Evolutionary conservation across 2,113 vertebrate species (phyloP).

Genomic region (Oryzias curvinotus): DNA sequence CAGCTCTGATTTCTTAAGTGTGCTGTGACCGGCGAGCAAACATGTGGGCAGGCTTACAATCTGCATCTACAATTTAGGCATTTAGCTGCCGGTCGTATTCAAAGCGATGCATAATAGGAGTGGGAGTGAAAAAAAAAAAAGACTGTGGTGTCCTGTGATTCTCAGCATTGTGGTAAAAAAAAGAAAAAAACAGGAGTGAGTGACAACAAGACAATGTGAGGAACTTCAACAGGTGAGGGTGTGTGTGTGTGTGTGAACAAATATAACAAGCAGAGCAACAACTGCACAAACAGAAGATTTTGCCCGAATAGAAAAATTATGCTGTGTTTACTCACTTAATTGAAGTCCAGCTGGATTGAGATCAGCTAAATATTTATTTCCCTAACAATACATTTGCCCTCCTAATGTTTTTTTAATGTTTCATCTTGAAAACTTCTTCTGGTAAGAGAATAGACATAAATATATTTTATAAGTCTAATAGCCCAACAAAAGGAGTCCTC

Average conservation of each 20-base stretch:
- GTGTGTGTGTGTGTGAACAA: constrained; percentile 1
- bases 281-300: constrained; percentile 9
- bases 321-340: too few species aligned
- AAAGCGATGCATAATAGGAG: constrained; percentile 56
- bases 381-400: too few species aligned
- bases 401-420: too few species aligned
- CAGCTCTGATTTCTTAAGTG: constrained; percentile 52
- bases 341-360: too few species aligned
- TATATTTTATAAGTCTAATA: too few species aligned
- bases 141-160: constrained; percentile 53
- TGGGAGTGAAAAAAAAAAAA: constrained; percentile 11
- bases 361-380: too few species aligned
- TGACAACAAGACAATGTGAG: constrained; percentile 18
- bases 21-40: constrained; percentile 59
- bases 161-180: constrained; percentile 26
- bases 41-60: constrained; percentile 61
- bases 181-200: constrained; percentile 22
- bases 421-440: too few species aligned
- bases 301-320: neutral
- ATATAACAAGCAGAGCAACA: constrained; percentile 10
- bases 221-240: constrained; percentile 38
- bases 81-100: constrained; percentile 62
- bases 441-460: too few species aligned
- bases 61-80: constrained; percentile 66
- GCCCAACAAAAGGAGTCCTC: too few species aligned